A percentile compares a stretch with the other conserved stretches of the same genome.
Evolutionary conservation across 2,888 invertebrate species (phyloP).

Genomic region (Parochlus steinenii): DNA sequence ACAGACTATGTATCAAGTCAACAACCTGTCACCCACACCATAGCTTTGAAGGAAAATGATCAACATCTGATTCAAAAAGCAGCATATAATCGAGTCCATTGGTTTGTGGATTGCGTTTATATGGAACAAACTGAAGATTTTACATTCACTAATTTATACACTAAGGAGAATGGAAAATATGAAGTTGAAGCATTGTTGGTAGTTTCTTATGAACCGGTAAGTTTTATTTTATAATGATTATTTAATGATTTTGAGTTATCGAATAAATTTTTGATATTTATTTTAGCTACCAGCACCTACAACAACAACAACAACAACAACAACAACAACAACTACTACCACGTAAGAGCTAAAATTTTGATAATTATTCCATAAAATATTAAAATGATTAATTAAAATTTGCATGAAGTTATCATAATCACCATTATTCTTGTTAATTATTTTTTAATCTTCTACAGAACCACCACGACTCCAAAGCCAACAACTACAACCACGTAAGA

Average conservation of each 20-base stretch:
- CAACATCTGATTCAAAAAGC: slow-evolving; percentile 36
- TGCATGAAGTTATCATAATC: too few species aligned
- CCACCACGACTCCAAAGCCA: slow-evolving; percentile 27
- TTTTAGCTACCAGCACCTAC: slow-evolving; percentile 24
- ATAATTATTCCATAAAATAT: too few species aligned
- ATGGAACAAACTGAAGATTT: slow-evolving; percentile 45
- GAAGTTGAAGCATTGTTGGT: slow-evolving; percentile 53
- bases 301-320: slow-evolving; percentile 29
- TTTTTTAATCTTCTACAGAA: too few species aligned
- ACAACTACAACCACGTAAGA: slow-evolving; percentile 24
- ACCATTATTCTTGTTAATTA: too few species aligned
- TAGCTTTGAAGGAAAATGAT: slow-evolving; percentile 43
- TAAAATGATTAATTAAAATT: too few species aligned
- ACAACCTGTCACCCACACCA: slow-evolving; percentile 37
- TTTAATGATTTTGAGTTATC: too few species aligned
- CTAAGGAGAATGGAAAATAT: slow-evolving; percentile 39
- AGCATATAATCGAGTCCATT: slow-evolving; percentile 44
- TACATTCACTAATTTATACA: slow-evolving; percentile 44
- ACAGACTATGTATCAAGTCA: slow-evolving; percentile 47
- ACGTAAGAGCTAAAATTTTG: too few species aligned
- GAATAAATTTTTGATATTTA: background rate
- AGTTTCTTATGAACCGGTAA: slow-evolving; percentile 45
- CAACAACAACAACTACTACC: slow-evolving; percentile 33
- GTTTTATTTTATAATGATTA: background rate
- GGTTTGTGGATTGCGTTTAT: slow-evolving; percentile 65